Base-by-base conservation (phyloP, 2,888 invertebrate species). In the Acheta domesticus region DNA sequence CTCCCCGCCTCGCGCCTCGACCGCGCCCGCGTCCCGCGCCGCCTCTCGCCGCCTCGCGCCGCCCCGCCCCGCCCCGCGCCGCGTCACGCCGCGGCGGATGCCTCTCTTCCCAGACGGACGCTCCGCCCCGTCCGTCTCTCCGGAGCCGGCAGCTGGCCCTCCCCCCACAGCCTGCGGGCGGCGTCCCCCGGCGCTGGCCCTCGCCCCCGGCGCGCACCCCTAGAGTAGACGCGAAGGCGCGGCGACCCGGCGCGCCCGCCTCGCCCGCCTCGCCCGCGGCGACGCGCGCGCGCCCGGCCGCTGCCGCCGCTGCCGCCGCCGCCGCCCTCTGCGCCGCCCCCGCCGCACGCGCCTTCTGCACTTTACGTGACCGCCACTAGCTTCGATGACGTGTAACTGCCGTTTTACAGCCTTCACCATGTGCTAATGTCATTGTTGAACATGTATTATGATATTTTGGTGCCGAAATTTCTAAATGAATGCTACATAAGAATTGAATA, bases 141-240 rank as follows among this genome's bases (percentile, higher is more conserved):
- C 62, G n/a, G 62, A 62, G 62, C n/a, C 62, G 62, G 62, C 62
- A 62, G 62, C 62, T 62, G 62, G 62, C 62, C n/a, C 62, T 5
- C 11, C 14, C 62, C 62, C 62, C n/a, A 14, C 2, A 62, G 62
- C 62, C 49, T 20, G 49, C 49, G 49, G 19, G 77, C 49, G 49
- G 77, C 77, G 49, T 49, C 49, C 77, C 77, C 48, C 16, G 77
- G 77, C 48, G 48, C 36, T 14, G n/a, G 77, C 77, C 77, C 77
- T 49, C 14, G 19, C 77, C 77, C 49, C 48, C 19, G 12, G n/a
- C 76, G 75, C 75, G 62, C 62, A 14, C 62, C 75, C 16, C 16
- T 75, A 75, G 75, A 77, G 49, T 50, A 50, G 50, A 77, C 49
- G 20, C 16, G 36, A 36, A 36, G 77, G 48, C 49, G 50, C 50